Percentiles rank a stretch among this genome's conserved stretches.
These are phyloP conservation scores for Venustaconcha ellipsiformis DNA, from an alignment of 1,140 invertebrate genomes.

Conservation along the genomic window DNA sequence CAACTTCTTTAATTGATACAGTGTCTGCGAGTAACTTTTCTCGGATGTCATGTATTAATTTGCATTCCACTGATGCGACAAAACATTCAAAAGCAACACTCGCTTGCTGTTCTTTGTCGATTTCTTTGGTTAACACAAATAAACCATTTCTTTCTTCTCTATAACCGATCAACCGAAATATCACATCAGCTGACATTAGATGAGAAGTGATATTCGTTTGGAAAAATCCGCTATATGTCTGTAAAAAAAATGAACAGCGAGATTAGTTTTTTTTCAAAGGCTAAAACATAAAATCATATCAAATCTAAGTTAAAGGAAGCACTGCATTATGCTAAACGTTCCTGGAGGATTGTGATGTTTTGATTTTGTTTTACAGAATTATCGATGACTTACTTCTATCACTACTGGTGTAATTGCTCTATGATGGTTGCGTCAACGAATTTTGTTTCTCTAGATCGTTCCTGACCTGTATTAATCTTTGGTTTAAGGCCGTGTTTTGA, in stretches of 20 bases:
- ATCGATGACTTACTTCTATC: too few species aligned
- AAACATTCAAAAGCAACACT: conserved; percentile 37
- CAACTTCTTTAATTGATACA: conserved; percentile 2
- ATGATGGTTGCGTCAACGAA: too few species aligned
- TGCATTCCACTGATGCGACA: conserved; percentile 29
- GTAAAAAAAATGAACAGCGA: not conserved
- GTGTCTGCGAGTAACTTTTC: conserved; percentile 1
- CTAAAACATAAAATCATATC: too few species aligned
- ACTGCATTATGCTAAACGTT: too few species aligned
- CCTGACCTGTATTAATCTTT: too few species aligned
- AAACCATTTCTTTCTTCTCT: conserved; percentile 8
- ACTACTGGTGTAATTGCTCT: too few species aligned
- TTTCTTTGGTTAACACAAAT: conserved; percentile 8
- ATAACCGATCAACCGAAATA: conserved; percentile 32
- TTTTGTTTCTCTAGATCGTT: too few species aligned
- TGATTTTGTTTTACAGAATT: too few species aligned
- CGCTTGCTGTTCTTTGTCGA: conserved; percentile 14
- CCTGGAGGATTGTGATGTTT: too few species aligned
- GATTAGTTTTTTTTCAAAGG: too few species aligned
- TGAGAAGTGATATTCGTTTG: conserved; percentile 35
- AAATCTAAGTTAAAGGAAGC: too few species aligned
- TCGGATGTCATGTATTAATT: conserved; percentile 20
- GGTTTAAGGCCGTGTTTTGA: too few species aligned
- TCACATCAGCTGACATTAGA: conserved; percentile 24
- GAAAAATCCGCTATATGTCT: conserved; percentile 39